Base-by-base conservation (phyloP, 2,888 invertebrate genomes). In the Pseudoips prasinana region DNA sequence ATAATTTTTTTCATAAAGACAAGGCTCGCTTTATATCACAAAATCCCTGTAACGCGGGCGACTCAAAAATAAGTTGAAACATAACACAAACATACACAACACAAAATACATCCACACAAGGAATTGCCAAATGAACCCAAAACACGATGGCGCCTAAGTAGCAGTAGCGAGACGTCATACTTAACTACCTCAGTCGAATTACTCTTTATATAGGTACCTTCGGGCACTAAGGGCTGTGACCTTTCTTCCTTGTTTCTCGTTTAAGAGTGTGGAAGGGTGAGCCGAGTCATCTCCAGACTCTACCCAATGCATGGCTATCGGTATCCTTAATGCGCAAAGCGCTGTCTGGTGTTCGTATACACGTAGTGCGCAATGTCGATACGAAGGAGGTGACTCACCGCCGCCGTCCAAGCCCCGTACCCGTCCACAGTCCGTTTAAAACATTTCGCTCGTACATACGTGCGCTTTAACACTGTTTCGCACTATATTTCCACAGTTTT, bases 391-490 rank as follows among this genome's bases (percentile, higher is more conserved):
- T 72, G 72, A 72, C 42, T 72, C 72, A 72, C 33, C 44, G 33
- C 34, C 26, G 54, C 36, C n/a, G n/a, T n/a, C n/a, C n/a, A n/a
- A n/a, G n/a, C n/a, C n/a, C 39, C 39, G 39, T 39, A 45, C 49
- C 24, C 48, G 48, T 50, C 46, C 57, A 53, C 68, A 73, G 70
- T 72, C 64, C 63, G 42, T 34, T 34, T 39, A 40, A 45, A 39
- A 46, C 53, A 44, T 47, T 46, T 29, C 60, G 59, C 46, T 56
- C 43, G 68, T 60, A 56, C 56, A 46, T 58, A 64, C 70, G 71
- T 58, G 56, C 62, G 51, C 29, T 60, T 65, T 58, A 51, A 2
- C 59, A 47, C 25, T 50, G n/a, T 58, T 52, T 48, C 44, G 39
- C 39, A 30, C 25, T 11, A 32, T 22, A 41, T 29, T 39, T 17